phyloP scores from a whole-genome alignment of 1,140 invertebrate genomes.

The Holotrichia oblita region DNA sequence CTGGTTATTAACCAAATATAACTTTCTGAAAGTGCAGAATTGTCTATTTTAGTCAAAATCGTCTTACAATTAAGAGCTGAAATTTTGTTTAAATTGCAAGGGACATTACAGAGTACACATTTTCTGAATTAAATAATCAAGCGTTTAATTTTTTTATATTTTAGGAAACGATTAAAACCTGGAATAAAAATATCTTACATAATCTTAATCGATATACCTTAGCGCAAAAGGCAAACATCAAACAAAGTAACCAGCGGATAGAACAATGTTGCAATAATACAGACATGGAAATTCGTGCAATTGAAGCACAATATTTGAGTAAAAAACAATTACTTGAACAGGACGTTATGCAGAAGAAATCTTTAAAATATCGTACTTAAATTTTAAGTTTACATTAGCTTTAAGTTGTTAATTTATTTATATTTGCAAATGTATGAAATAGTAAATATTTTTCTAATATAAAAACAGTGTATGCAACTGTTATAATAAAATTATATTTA shows the following conservation, averaged over 20 bases:
- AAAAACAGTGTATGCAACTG: too few species aligned
- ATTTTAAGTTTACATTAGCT: neutral
- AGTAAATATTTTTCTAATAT: too few species aligned
- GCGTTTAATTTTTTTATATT: too few species aligned
- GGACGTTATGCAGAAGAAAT: neutral
- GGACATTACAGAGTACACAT: too few species aligned
- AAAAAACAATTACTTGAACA: conserved; percentile 9
- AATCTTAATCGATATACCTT: conserved; percentile 18
- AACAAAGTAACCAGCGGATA: neutral
- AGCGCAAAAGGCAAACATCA: neutral
- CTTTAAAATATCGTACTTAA: neutral
- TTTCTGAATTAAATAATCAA: too few species aligned
- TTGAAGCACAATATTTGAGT: conserved; percentile 26
- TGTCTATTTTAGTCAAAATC: too few species aligned
- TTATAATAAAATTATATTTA: neutral
- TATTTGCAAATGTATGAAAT: too few species aligned
- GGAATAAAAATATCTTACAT: conserved; percentile 37
- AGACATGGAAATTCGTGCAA: conserved; percentile 13
- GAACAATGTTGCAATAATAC: neutral
- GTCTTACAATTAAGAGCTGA: too few species aligned
- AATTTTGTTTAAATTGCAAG: too few species aligned
- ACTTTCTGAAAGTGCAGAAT: too few species aligned
- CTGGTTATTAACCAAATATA: too few species aligned
- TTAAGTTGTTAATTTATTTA: neutral
- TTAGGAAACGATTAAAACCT: conserved; percentile 38